A percentile compares a stretch with the other conserved stretches of the same genome.
These are phyloP conservation scores for Cheiracanthium punctorium DNA, from an alignment of 2,888 invertebrate genomes.

Conservation along the genomic window DNA sequence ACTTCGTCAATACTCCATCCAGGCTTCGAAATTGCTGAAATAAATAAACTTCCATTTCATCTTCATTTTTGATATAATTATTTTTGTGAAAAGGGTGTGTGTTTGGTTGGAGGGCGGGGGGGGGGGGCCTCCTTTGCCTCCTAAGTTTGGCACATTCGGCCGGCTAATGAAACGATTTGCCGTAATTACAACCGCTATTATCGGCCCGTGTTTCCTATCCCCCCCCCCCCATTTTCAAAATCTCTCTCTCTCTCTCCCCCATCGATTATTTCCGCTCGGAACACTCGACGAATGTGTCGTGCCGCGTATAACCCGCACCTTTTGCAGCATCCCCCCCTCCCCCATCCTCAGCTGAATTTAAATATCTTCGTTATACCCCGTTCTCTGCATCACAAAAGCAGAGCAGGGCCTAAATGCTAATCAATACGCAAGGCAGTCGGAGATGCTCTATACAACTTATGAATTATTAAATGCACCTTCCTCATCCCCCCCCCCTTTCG, in stretches of 20 bases:
- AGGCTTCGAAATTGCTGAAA: no score
- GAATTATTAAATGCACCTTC: constrained; percentile 59
- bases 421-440: constrained; percentile 43
- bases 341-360: not conserved
- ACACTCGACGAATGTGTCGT: not conserved
- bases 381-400: constrained; percentile 57
- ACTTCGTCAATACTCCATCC: no score
- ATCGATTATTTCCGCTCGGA: not conserved
- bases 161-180: not conserved
- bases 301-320: not conserved
- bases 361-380: not conserved
- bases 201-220: not conserved
- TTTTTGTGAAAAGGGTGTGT: no score
- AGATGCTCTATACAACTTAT: constrained; percentile 47
- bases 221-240: no score
- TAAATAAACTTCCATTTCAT: no score
- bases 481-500: constrained; percentile 4
- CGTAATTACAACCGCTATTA: not conserved
- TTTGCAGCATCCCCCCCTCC: no score
- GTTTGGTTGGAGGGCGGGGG: no score
- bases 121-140: no score
- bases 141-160: not conserved
- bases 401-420: constrained; percentile 52
- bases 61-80: no score
- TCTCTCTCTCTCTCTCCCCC: not conserved